Evolutionary conservation across 1,140 invertebrate species (phyloP).

Genomic region (Ceratina japonica): DNA sequence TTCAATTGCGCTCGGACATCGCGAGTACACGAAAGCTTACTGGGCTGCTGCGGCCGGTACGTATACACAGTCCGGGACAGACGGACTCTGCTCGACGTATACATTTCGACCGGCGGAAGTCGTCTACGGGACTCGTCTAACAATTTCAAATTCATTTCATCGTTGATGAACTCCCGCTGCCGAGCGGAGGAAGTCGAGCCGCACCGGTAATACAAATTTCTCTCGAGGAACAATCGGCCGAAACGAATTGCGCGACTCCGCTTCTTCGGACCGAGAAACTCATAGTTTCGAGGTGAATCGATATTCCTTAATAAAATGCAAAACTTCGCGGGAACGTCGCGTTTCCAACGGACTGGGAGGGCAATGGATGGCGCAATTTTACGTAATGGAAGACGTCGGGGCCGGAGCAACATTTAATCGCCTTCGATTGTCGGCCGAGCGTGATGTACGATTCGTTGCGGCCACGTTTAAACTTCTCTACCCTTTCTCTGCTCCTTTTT

Average conservation of each 20-base stretch:
- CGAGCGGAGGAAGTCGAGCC: neutral
- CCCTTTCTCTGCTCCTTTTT: neutral
- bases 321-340: conserved; percentile 47
- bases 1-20: neutral
- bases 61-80: neutral
- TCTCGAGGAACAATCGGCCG: neutral
- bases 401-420: conserved; percentile 33
- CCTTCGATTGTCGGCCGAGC: conserved; percentile 13
- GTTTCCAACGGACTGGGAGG: conserved; percentile 18
- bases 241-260: neutral
- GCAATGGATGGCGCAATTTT: conserved; percentile 58
- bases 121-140: conserved; percentile 18
- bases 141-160: conserved; percentile 54
- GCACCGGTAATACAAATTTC: neutral
- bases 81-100: neutral
- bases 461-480: conserved; percentile 17
- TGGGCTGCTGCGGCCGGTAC: too few relatives aligned
- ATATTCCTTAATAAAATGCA: conserved; percentile 51
- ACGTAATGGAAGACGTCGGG: conserved; percentile 27
- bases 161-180: conserved; percentile 19
- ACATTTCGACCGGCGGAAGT: conserved; percentile 5
- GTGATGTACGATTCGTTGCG: conserved; percentile 24
- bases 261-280: too few relatives aligned
- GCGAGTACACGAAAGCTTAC: neutral
- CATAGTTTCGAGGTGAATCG: neutral